Conservation (phyloP, 2,797 vertebrate genomes). For the Enteromius thamalakanensis region DNA sequence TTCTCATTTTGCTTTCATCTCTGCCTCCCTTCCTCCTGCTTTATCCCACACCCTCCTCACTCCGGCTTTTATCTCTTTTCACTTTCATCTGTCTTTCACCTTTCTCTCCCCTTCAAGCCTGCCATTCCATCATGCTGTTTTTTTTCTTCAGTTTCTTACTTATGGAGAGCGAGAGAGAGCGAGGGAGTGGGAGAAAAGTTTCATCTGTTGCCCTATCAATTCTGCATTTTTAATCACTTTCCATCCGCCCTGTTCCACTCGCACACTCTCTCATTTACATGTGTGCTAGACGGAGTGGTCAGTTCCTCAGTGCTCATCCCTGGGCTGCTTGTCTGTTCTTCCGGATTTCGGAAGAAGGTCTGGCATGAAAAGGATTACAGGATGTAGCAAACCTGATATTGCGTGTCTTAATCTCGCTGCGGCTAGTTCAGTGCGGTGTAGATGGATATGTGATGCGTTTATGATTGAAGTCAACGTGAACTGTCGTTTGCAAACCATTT, state of each 20-base stretch:
- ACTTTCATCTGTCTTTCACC: conserved; percentile 90
- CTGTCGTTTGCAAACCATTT: conserved; percentile 2
- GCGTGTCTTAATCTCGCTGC: background rate
- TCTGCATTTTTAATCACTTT: conserved; percentile 83
- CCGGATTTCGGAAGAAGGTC: conserved; percentile 10
- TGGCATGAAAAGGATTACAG: background rate
- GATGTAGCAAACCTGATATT: conserved; percentile 20
- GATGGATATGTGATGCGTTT: background rate
- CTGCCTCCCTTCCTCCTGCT: conserved; percentile 86
- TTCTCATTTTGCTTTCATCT: conserved; percentile 90
- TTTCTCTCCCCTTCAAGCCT: conserved; percentile 88
- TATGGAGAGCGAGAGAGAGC: conserved; percentile 76
- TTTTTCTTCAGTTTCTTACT: conserved; percentile 73
- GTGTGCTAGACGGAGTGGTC: conserved; percentile 65
- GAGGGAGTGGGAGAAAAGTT: conserved; percentile 75
- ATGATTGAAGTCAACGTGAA: conserved; percentile 2
- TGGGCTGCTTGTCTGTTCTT: conserved; percentile 26
- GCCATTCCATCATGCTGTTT: conserved; percentile 84
- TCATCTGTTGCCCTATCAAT: conserved; percentile 81
- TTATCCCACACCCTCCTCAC: conserved; percentile 86
- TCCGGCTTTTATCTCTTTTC: conserved; percentile 86
- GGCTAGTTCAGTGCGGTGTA: background rate
- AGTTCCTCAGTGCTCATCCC: conserved; percentile 27
- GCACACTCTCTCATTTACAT: conserved; percentile 64
- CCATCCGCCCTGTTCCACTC: conserved; percentile 70